Evolutionary conservation across 2,888 invertebrate species (phyloP).

Genomic region (Trichacis sp.): DNA sequence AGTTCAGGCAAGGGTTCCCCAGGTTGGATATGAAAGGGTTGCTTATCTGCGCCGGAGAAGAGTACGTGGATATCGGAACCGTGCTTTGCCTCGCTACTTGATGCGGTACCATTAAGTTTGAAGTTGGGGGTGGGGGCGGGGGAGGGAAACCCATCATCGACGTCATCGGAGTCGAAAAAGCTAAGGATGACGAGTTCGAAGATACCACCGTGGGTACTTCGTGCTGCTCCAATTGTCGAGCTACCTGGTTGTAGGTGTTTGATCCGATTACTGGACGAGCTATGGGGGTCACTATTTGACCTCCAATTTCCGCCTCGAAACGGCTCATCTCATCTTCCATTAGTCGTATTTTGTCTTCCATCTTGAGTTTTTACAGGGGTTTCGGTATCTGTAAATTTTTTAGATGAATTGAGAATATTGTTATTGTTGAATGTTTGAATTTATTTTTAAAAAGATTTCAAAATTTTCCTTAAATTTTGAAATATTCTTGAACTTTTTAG

Average conservation of each 20-base stretch:
- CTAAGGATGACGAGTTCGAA: slow-evolving; percentile 66
- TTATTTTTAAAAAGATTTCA: too few relatives aligned
- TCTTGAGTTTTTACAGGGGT: slow-evolving; percentile 41
- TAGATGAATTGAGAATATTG: too few relatives aligned
- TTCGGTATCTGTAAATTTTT: too few relatives aligned
- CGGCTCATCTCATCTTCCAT: slow-evolving; percentile 96
- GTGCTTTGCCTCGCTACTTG: slow-evolving; percentile 73
- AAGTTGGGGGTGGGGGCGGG: slow-evolving; percentile 78
- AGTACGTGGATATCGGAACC: slow-evolving; percentile 64
- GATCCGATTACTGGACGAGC: slow-evolving; percentile 79
- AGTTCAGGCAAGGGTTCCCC: slow-evolving; percentile 60
- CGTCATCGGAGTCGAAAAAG: slow-evolving; percentile 64
- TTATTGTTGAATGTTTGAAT: too few relatives aligned
- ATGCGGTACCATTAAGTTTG: slow-evolving; percentile 78
- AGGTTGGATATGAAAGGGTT: slow-evolving; percentile 62
- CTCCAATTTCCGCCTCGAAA: slow-evolving; percentile 90
- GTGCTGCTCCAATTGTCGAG: slow-evolving; percentile 75
- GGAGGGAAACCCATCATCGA: slow-evolving; percentile 73
- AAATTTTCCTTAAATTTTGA: too few relatives aligned
- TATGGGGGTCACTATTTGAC: slow-evolving; percentile 71
- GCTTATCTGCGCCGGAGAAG: slow-evolving; percentile 66
- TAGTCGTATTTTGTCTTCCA: slow-evolving; percentile 76
- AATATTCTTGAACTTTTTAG: too few relatives aligned
- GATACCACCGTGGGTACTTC: slow-evolving; percentile 65
- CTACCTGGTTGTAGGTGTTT: slow-evolving; percentile 79